phyloP scores from a whole-genome alignment of 2,113 vertebrate species.

The Oryzias woworae region DNA sequence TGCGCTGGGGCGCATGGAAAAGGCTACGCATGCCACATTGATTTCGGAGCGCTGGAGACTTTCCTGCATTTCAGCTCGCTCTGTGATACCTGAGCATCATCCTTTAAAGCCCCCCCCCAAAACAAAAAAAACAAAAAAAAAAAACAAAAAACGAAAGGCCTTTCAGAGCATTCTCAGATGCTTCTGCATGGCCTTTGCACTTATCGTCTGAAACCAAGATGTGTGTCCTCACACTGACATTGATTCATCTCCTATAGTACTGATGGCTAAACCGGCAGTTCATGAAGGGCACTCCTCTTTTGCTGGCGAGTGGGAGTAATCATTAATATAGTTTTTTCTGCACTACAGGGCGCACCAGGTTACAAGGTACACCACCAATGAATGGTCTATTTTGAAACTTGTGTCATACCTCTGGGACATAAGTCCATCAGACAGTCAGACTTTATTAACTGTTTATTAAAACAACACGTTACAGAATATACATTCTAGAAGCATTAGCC shows the following conservation, averaged over 20 bases:
- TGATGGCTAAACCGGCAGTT: conserved; percentile 23
- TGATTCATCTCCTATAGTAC: conserved; percentile 33
- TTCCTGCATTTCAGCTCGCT: not conserved
- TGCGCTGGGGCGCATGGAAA: conserved; percentile 11
- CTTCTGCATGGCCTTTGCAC: conserved; percentile 15
- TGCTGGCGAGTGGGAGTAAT: conserved; percentile 54
- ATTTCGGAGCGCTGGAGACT: conserved; percentile 7
- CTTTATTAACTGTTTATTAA: too few species aligned
- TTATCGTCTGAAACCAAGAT: conserved; percentile 22
- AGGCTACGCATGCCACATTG: conserved; percentile 24
- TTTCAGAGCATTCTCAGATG: not conserved
- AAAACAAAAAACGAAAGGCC: not conserved
- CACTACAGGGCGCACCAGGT: too few species aligned
- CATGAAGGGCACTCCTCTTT: conserved; percentile 35
- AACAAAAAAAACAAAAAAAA: too few species aligned
- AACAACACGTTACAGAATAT: too few species aligned
- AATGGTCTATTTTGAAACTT: too few species aligned
- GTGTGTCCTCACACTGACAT: conserved; percentile 18
- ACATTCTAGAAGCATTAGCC: too few species aligned
- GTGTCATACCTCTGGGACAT: too few species aligned
- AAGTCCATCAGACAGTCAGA: too few species aligned
- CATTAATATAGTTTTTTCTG: conserved; percentile 37
- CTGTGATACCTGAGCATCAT: not conserved
- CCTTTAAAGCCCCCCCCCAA: not conserved
- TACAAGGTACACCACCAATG: too few species aligned